Base-by-base conservation (phyloP, 2,113 vertebrate species). In the Hippocampus mohnikei region DNA sequence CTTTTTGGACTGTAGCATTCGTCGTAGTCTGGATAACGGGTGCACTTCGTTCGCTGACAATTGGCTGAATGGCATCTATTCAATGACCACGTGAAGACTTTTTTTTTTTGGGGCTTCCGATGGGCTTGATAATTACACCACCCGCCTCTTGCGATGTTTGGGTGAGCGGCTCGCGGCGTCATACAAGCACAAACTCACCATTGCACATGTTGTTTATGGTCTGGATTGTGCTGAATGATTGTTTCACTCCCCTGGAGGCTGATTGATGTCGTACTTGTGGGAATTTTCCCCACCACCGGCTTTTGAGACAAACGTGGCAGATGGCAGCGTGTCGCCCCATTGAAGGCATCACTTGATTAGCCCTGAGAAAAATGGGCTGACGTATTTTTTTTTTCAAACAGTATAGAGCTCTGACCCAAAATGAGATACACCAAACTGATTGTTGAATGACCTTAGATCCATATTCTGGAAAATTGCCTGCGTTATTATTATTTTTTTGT, bases 231-330 rank as follows among this genome's bases (percentile, higher is more conserved):
- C 59, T 50, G 10, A 25, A 25, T 56, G 23, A 9, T 61, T 18
- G 2, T 72, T 69, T 81, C 76, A 80, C 80, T 75, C 83, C 79
- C 77, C 86, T 80, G 83, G 81, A 83, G 83, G 74, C 74, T 82
- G 80, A 85, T 89, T 85, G 87, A 77, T 85, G 76, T 82, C 61
- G 70, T 72, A 56, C 53, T 23, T n/a, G 53, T 1, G n/a, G 23
- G 23, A 13, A 11, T 21, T 56, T 56, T 56, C 25, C n/a, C n/a
- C 53, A 25, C 53, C 53, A 56, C 53, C 53, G 12, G 9, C 53
- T 23, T 55, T 55, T 55, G 53, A 55, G 11, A 23, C 9, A 25
- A 56, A 56, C n/a, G 11, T 56, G 21, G 23, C n/a, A 23, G 74
- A 82, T 80, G 55, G 12, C 48, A 80, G 62, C n/a, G 2, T n/a